These are phyloP conservation scores for Hydriomena furcata DNA, from an alignment of 2,888 invertebrate species.

Conservation along the genomic window DNA sequence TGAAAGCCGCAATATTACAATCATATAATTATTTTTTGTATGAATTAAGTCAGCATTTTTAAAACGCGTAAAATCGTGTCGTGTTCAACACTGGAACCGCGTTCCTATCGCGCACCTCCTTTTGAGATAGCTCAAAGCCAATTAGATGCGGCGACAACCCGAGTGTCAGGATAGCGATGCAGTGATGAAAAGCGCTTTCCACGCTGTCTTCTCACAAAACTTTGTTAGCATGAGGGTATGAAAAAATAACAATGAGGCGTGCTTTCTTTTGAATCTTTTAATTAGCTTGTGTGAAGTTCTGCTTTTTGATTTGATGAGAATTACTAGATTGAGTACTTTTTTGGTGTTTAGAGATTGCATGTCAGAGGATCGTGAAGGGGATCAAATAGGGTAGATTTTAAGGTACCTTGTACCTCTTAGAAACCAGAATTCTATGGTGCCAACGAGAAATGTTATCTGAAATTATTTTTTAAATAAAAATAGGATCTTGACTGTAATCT, in stretches of 20 bases:
- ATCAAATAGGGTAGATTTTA: too few relatives aligned
- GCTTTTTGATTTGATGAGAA: neutral
- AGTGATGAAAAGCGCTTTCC: conserved; percentile 49
- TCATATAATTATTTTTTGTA: too few relatives aligned
- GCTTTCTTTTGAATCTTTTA: conserved; percentile 26
- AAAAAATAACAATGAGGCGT: conserved; percentile 25
- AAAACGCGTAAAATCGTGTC: conserved; percentile 17
- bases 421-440: too few relatives aligned
- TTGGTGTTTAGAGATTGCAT: too few relatives aligned
- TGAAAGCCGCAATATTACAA: too few relatives aligned
- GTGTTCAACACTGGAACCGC: conserved; percentile 47
- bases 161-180: conserved; percentile 47
- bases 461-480: too few relatives aligned
- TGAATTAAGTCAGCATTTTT: too few relatives aligned
- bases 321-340: neutral
- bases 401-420: too few relatives aligned
- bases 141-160: conserved; percentile 74
- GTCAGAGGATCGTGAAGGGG: too few relatives aligned
- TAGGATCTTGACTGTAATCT: too few relatives aligned
- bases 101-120: conserved; percentile 56
- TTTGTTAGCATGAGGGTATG: conserved; percentile 45
- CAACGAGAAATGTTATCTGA: too few relatives aligned
- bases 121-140: conserved; percentile 79
- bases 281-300: conserved; percentile 20
- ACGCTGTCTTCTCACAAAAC: conserved; percentile 41